Evolutionary conservation across 2,888 invertebrate species (phyloP), one percentile per base, ranked within the genome.

Genomic region (Aleiodes testaceus): DNA sequence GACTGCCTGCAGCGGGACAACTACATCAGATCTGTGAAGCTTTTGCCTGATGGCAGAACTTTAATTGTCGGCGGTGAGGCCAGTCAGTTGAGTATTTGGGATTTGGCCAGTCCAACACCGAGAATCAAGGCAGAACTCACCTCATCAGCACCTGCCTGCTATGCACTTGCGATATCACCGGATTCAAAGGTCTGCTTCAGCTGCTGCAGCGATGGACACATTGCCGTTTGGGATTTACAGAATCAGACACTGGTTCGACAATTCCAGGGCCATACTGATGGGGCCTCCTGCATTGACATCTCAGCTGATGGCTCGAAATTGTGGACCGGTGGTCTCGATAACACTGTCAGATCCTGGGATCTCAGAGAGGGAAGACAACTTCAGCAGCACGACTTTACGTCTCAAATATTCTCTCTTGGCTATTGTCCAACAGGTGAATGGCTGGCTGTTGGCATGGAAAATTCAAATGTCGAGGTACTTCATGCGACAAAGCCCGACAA

Each of bases 101-200:
- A 98, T 89, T 88, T 98, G 75, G 95, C 95, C 53, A 94, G 95
- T 74, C 95, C 96, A 0, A 96, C 95, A 65, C 97, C 97, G 1
- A 89, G 96, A 66, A 95, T 97, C 83, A 97, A 97, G 88, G 95
- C 96, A 6, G 97, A 97, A 87, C 90, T 98, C 76, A 97, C 96
- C 18, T 97, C 96, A 0, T 94, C 94, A 73, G 97, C 97, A 4
- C 97, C 97, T 2, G 98, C 98, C 0, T 98, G 98, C 88, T 98
- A 98, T 86, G 98, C 98, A n/a, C 91, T 98, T 22, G 97, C 97
- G 70, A 97, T 98, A 80, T 96, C 96, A 82, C 96, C 97, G 0
- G 98, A 98, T 88, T 95, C 96, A 44, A 97, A 97, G 90, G 94
- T 97, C 76, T 97, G 98, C 91, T 98, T 97, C 90, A 97, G 97